A percentile compares a stretch with the other conserved stretches of the same genome.
Conservation (phyloP, 2,888 invertebrate species). For the Amiota minor region DNA sequence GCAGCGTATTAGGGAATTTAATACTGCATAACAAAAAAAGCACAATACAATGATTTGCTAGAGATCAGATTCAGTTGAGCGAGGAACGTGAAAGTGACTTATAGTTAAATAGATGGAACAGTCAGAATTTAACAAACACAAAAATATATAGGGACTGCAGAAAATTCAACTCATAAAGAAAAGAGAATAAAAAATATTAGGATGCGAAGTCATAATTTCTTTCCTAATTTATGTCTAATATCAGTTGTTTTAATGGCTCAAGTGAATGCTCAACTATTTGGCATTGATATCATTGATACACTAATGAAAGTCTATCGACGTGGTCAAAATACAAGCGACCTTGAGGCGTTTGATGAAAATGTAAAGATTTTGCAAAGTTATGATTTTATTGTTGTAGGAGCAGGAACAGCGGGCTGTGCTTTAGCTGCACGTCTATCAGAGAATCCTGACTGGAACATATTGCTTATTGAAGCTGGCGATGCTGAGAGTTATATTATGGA, state of each 20-base stretch:
- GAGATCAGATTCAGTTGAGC: too few species aligned
- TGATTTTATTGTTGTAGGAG: conserved; percentile 86
- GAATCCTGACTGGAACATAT: conserved; percentile 77
- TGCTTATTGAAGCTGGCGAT: conserved; percentile 83
- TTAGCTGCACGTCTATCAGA: conserved; percentile 83
- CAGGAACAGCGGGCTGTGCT: conserved; percentile 86
- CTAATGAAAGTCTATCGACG: conserved; percentile 57
- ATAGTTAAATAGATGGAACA: too few species aligned
- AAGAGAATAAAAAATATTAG: too few species aligned
- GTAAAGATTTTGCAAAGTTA: conserved; percentile 74
- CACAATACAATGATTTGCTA: too few species aligned
- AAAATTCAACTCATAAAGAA: too few species aligned
- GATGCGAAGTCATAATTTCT: too few species aligned
- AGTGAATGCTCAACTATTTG: conserved; percentile 6
- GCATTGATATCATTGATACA: conserved; percentile 39
- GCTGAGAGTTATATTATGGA: conserved; percentile 83
- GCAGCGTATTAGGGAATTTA: too few species aligned
- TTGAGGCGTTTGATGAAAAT: conserved; percentile 59
- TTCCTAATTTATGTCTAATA: too few species aligned
- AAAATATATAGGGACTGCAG: too few species aligned
- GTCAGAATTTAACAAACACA: too few species aligned
- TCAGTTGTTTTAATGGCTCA: not conserved
- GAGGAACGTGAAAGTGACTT: too few species aligned
- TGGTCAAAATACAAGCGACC: conserved; percentile 58
- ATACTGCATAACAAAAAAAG: too few species aligned